These are phyloP conservation scores for Myxocyprinus asiaticus DNA, from an alignment of 2,113 vertebrate species.

Conservation along the genomic window DNA sequence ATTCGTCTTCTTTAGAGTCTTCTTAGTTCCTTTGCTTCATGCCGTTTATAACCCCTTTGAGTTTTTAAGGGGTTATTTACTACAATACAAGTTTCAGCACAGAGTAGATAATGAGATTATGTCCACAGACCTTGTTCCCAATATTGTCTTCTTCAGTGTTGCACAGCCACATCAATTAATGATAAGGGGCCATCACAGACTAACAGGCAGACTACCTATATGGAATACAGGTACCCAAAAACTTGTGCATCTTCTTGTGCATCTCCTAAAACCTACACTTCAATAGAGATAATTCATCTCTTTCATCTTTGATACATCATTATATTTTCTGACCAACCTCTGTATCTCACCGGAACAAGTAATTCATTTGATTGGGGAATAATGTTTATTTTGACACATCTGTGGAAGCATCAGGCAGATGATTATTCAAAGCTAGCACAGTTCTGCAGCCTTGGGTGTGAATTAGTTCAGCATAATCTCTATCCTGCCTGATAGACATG, in stretches of 20 bases:
- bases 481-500: constrained; percentile 3
- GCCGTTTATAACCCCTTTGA: not conserved
- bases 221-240: too few species aligned
- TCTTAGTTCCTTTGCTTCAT: not conserved
- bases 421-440: constrained; percentile 8
- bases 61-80: not conserved
- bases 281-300: not conserved
- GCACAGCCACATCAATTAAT: not conserved
- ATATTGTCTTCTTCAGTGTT: not conserved
- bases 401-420: not conserved
- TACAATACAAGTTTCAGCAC: not conserved
- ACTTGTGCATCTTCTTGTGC: too few species aligned
- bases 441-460: constrained; percentile 7
- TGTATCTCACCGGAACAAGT: constrained; percentile 16
- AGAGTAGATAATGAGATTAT: not conserved
- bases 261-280: not conserved
- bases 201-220: not conserved
- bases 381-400: constrained; percentile 16
- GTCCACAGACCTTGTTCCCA: not conserved
- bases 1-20: not conserved
- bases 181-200: not conserved
- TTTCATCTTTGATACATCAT: constrained; percentile 1
- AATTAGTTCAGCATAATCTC: constrained; percentile 28
- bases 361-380: not conserved
- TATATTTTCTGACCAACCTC: not conserved